Percentiles rank a stretch among this genome's conserved stretches.
Conservation (phyloP, 2,888 invertebrate genomes). For the Trissolcus japonicus region DNA sequence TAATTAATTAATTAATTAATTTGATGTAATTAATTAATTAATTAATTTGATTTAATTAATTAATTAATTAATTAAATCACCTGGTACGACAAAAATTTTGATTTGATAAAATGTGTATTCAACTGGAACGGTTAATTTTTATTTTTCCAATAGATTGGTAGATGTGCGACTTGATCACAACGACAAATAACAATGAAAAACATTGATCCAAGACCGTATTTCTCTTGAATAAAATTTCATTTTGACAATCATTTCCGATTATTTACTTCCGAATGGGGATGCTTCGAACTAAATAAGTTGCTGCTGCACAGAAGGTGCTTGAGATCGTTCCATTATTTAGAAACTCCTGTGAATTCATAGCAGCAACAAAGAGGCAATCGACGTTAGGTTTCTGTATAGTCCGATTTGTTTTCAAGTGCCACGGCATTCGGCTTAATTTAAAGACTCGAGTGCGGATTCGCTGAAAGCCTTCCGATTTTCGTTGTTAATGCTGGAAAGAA, state of each 20-base stretch:
- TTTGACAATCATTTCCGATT: slow-evolving; percentile 15
- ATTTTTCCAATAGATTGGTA: no score
- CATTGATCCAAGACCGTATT: slow-evolving; percentile 14
- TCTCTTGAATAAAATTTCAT: no score
- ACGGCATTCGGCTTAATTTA: slow-evolving; percentile 65
- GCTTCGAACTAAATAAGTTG: slow-evolving; percentile 6
- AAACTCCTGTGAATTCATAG: slow-evolving; percentile 42
- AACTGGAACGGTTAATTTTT: no score
- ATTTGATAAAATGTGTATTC: no score
- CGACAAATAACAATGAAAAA: neutral
- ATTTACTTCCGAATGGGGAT: slow-evolving; percentile 14
- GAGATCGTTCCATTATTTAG: slow-evolving; percentile 41
- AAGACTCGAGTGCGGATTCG: slow-evolving; percentile 62
- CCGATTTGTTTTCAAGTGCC: slow-evolving; percentile 64
- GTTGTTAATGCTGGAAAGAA: slow-evolving; percentile 50
- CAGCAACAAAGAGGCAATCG: slow-evolving; percentile 62
- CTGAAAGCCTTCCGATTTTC: slow-evolving; percentile 60
- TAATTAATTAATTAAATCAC: no score
- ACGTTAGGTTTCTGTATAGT: slow-evolving; percentile 48
- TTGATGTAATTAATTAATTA: no score
- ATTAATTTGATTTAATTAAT: no score
- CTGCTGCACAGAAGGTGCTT: slow-evolving; percentile 20
- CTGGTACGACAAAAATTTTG: no score
- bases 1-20: no score
- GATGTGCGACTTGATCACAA: no score